Evolutionary conservation across 1,140 invertebrate species (phyloP), one percentile per base, ranked within the genome.

Genomic region (Drosophila ohnishii): DNA sequence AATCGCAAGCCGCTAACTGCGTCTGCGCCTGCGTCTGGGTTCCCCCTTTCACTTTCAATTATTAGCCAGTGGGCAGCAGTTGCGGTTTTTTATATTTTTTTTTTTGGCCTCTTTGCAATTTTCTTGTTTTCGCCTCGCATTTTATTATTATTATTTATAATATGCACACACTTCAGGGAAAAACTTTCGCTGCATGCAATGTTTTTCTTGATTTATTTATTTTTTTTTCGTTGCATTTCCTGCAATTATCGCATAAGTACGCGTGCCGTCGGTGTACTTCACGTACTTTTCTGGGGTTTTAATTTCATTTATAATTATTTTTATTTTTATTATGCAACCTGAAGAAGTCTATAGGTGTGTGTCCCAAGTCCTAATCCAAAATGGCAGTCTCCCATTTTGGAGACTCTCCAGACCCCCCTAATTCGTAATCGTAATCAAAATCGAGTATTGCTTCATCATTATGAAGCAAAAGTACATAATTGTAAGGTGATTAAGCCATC

Each of bases 41-140:
- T 62, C 60, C 77, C 72, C 69, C 77, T 78, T 85, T 85, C 72
- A 71, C 67, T 85, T 80, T 80, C 74, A 85, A 75, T 85, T 85
- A 84, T 85, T 85, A 84, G 67, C 81, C 77, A 69, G 55, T 83
- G 79, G 80, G 80, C 80, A 78, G 63, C 48, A 39, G 44, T 61
- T 71, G 53, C 44, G 58, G 45, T 51, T 60, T 63, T 57, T 19
- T 28, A 5, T 28, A 5, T 42, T 7, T 40, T 56, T 7, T 40
- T 56, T 56, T 66, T 65, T 58, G 59, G 71, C 53, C 63, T 40
- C 62, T 59, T 76, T 56, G 70, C 70, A 70, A 60, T 80, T 80
- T 80, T 79, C 64, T 48, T 37, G 67, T 58, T 71, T 71, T 71
- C 44, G 67, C 30, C 45, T 71, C 67, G 65, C 65, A 70, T 59